Evolutionary conservation across 2,113 vertebrate genomes (phyloP), one percentile per base, ranked within the genome.

Genomic region (Corythornis madagascariensis): DNA sequence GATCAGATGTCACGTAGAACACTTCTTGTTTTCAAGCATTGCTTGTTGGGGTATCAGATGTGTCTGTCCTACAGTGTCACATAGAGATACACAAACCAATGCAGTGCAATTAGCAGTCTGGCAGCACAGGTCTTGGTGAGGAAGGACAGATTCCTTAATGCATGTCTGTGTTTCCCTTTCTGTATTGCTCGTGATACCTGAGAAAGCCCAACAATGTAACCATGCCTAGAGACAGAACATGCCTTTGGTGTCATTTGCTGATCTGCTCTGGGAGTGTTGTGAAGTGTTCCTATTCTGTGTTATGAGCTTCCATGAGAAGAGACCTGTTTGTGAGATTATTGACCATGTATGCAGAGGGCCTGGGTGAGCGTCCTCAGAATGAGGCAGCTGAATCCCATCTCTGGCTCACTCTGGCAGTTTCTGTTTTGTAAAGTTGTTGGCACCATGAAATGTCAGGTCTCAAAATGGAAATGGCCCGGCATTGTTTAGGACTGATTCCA

Each of bases 391-490:
- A 83, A 94, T 93, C 72, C 76, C 72, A 79, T 87, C 73, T 45
- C 80, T 83, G 72, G 86, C 84, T 90, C 60, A 48, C 71, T 6
- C 10, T 6, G 26, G 67, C 67, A 38, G 89, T 85, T 92, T 92
- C 90, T 95, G 86, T 63, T 91, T 55, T 26, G 43, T 65, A 61
- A 50, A 55, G 47, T 47, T 61, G 74, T 35, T 92, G 92, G 93
- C 92, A 94, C 81, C 61, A 40, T 13, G 59, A 97, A 96, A 96
- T 96, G 96, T 95, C 94, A 97, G 91, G 74, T 86, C 95, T 94
- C 84, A 95, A 96, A 97, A 95, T 96, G 96, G 95, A 97, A 97
- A 92, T 93, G 76, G 89, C 89, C 79, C 21, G 13, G 85, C 84
- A 91, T 84, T 96, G 88, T 94, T 91, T 85, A 74, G 91, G 92